phyloP scores from a whole-genome alignment of 2,797 vertebrate species.

The Poeciliopsis infans region DNA sequence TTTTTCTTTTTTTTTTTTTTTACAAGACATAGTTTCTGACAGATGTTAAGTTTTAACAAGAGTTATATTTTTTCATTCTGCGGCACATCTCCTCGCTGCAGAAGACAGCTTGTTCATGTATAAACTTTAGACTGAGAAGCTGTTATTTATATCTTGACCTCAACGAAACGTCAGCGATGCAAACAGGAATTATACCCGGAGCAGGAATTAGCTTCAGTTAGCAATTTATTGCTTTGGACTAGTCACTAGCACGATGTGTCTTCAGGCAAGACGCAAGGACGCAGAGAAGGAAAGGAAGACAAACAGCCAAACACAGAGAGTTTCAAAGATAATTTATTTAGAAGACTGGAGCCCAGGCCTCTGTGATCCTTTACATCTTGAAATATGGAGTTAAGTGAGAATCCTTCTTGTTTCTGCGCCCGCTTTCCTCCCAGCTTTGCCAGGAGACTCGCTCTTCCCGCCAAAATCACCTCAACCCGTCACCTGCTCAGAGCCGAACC shows the following conservation, averaged over 20 bases:
- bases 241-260: neutral
- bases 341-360: constrained; percentile 3
- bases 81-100: constrained; percentile 15
- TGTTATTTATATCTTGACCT: constrained; percentile 15
- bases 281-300: constrained; percentile 13
- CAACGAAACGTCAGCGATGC: constrained; percentile 1
- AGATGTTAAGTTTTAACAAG: constrained; percentile 30
- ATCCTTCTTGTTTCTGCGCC: constrained; percentile 5
- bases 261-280: constrained; percentile 4
- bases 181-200: constrained; percentile 18
- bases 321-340: constrained; percentile 28
- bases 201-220: constrained; percentile 18
- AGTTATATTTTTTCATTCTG: constrained; percentile 18
- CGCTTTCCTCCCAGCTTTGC: constrained; percentile 18
- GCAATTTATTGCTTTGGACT: neutral
- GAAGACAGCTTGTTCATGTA: constrained; percentile 7
- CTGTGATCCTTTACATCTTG: constrained; percentile 17
- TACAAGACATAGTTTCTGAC: constrained; percentile 35
- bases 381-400: constrained; percentile 35
- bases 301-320: neutral
- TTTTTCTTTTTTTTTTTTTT: neutral
- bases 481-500: constrained; percentile 37
- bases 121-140: neutral
- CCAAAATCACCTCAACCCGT: constrained; percentile 28
- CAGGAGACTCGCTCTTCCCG: constrained; percentile 24